phyloP scores from a whole-genome alignment of 2,797 vertebrate genomes.

The Sebastes steindachneri region DNA sequence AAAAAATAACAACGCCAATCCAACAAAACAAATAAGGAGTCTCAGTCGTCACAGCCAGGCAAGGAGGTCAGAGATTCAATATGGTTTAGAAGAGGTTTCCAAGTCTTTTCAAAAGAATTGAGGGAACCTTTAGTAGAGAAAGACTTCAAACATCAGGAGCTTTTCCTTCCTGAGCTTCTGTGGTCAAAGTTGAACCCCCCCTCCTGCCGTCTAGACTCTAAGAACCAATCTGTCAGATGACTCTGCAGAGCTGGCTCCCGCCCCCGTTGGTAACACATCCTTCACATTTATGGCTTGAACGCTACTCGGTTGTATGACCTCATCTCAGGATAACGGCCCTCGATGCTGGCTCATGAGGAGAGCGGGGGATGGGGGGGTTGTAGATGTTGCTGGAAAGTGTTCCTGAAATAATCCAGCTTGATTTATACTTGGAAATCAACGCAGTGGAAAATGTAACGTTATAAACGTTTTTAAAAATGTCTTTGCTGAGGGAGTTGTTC shows the following conservation, averaged over 20 bases:
- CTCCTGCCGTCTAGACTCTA: neutral
- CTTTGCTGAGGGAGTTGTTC: neutral
- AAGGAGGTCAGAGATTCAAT: no score
- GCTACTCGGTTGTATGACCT: conserved; percentile 24
- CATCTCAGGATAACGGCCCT: conserved; percentile 24
- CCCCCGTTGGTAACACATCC: conserved; percentile 5
- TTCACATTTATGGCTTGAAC: neutral
- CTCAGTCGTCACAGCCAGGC: no score
- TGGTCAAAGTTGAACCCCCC: neutral
- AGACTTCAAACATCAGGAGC: neutral
- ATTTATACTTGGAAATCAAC: neutral
- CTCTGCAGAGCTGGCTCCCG: neutral
- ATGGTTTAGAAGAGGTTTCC: no score
- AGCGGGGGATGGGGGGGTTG: neutral
- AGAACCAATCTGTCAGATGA: conserved; percentile 7
- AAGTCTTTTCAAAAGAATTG: no score
- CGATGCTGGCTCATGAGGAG: neutral
- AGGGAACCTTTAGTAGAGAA: no score
- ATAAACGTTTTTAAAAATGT: neutral
- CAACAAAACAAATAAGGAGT: no score
- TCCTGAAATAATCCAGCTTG: neutral
- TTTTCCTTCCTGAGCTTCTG: neutral
- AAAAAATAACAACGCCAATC: no score
- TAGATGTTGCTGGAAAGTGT: neutral
- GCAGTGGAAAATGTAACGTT: neutral